These are phyloP conservation scores for Catharus fuscescens DNA, from an alignment of 2,113 vertebrate genomes.

Conservation along the genomic window DNA sequence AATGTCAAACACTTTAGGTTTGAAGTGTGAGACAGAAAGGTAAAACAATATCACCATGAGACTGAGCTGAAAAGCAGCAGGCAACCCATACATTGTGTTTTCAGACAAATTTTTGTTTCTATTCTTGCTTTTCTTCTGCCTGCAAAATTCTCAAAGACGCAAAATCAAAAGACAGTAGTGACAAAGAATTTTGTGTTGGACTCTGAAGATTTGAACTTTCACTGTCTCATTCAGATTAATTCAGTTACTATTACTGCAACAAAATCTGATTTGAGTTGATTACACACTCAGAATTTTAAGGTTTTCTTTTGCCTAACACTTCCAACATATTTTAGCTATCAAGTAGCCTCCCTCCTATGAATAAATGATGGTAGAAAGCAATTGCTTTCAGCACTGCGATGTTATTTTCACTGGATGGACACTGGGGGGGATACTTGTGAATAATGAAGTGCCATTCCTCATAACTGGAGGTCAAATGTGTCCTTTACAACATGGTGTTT, in stretches of 20 bases:
- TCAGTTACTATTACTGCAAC: neutral
- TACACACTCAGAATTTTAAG: neutral
- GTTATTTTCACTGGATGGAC: neutral
- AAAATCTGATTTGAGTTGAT: neutral
- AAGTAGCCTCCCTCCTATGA: neutral
- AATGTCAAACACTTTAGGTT: neutral
- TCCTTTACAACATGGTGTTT: neutral
- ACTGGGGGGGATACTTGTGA: neutral
- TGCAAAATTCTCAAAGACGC: neutral
- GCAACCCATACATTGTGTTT: neutral
- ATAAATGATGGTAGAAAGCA: neutral
- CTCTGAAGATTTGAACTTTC: neutral
- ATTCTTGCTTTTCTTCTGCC: neutral
- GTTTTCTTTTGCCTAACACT: neutral
- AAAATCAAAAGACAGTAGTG: neutral
- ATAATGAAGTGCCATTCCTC: neutral
- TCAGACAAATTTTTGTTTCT: neutral
- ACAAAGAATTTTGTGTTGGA: neutral
- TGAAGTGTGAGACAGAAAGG: neutral
- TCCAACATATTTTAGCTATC: neutral
- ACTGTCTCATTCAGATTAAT: neutral
- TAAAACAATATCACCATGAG: neutral
- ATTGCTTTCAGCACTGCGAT: neutral
- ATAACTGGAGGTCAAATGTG: neutral
- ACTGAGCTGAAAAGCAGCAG: neutral